Evolutionary conservation across 2,797 vertebrate species (phyloP).

Genomic region (Sebastes variabilis): DNA sequence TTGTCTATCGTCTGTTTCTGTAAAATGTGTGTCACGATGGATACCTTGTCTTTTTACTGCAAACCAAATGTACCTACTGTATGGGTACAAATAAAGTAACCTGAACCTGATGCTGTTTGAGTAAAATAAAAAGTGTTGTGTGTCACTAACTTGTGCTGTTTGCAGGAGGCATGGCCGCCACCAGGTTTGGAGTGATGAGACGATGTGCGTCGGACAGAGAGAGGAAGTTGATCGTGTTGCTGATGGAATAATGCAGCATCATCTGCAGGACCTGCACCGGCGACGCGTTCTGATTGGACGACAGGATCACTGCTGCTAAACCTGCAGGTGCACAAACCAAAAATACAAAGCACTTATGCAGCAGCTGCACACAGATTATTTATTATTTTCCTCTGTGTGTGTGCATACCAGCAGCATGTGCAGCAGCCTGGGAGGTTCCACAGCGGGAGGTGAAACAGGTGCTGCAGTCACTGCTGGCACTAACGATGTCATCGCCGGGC

Average conservation of each 20-base stretch:
- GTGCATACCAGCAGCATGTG: constrained; percentile 84
- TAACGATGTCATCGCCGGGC: constrained; percentile 89
- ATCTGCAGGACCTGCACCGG: constrained; percentile 84
- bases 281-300: constrained; percentile 70
- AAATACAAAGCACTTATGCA: background rate
- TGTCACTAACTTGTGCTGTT: constrained; percentile 64
- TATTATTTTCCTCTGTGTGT: no score
- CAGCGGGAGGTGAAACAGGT: constrained; percentile 89
- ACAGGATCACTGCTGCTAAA: constrained; percentile 85
- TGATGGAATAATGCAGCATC: constrained; percentile 82
- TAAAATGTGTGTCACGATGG: no score
- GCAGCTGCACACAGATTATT: background rate
- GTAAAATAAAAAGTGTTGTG: background rate
- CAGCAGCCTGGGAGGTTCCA: constrained; percentile 90
- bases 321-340: constrained; percentile 71
- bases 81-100: no score
- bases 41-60: no score
- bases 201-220: constrained; percentile 81
- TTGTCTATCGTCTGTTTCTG: no score
- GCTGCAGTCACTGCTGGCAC: constrained; percentile 91
- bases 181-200: constrained; percentile 84
- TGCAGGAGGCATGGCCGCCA: constrained; percentile 78
- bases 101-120: no score
- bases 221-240: constrained; percentile 76
- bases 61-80: no score